Percentiles rank a stretch among this genome's conserved stretches.
phyloP scores from a whole-genome alignment of 2,797 vertebrate species.

The Enteromius viviparus region DNA sequence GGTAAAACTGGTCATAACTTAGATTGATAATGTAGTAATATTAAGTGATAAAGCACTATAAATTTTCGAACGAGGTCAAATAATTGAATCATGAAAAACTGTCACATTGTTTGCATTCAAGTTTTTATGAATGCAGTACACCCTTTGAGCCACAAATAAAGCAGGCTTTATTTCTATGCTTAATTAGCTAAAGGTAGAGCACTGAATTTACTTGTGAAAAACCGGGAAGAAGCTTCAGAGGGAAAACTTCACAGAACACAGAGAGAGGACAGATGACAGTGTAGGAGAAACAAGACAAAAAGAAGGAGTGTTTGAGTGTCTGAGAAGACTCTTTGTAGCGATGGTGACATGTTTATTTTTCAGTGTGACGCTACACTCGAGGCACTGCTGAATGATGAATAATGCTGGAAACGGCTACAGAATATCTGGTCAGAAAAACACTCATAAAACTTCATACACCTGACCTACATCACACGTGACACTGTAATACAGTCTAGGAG shows the following conservation, averaged over 20 bases:
- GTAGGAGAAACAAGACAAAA: neutral
- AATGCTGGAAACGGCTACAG: neutral
- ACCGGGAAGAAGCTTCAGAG: neutral
- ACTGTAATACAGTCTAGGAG: neutral
- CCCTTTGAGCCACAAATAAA: neutral
- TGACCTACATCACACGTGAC: neutral
- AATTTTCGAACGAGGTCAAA: neutral
- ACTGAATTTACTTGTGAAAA: neutral
- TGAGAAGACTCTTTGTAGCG: slow-evolving; percentile 36
- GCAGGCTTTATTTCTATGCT: slow-evolving; percentile 4
- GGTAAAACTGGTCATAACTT: neutral
- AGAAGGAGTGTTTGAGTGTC: neutral
- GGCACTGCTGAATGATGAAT: slow-evolving; percentile 38
- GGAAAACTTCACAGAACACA: neutral
- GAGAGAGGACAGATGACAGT: neutral
- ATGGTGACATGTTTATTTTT: slow-evolving; percentile 54
- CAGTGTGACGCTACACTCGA: slow-evolving; percentile 21
- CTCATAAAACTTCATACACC: slow-evolving; percentile 3
- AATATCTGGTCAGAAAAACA: slow-evolving; percentile 34
- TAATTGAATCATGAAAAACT: neutral
- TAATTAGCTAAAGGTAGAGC: neutral
- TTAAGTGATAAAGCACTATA: neutral
- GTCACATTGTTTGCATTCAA: neutral
- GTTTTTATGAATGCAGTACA: neutral
- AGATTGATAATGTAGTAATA: slow-evolving; percentile 10